Conservation (phyloP, 1,140 invertebrate species). For the Drosophila pachea region DNA sequence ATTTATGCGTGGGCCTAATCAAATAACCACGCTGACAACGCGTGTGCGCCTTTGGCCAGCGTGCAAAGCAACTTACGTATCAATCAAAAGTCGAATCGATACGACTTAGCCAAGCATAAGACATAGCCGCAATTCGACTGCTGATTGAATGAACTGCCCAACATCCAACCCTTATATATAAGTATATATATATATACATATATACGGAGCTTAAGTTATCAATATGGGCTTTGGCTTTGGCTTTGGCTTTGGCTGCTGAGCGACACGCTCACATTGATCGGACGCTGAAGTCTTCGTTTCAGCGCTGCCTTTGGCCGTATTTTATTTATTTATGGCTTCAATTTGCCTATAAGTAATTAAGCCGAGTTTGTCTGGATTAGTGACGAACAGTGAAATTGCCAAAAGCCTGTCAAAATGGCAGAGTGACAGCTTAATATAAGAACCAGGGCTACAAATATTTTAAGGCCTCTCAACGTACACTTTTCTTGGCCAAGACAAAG, state of each 20-base stretch:
- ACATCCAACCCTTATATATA: conserved; percentile 47
- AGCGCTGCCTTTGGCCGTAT: conserved; percentile 41
- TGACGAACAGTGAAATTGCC: conserved; percentile 50
- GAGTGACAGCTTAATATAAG: conserved; percentile 33
- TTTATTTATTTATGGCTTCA: conserved; percentile 75
- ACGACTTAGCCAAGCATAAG: conserved; percentile 52
- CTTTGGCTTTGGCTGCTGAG: conserved; percentile 40
- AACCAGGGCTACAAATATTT: neutral
- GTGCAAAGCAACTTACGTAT: conserved; percentile 56
- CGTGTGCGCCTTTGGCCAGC: conserved; percentile 12
- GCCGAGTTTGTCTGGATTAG: conserved; percentile 73
- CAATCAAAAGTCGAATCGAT: conserved; percentile 77
- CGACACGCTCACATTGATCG: conserved; percentile 17
- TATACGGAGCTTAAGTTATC: conserved; percentile 70
- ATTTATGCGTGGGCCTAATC: conserved; percentile 60
- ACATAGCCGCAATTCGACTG: conserved; percentile 26
- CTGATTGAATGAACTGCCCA: conserved; percentile 23
- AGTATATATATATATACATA: neutral
- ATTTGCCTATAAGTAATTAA: conserved; percentile 76
- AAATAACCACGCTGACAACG: conserved; percentile 41
- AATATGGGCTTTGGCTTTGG: conserved; percentile 65
- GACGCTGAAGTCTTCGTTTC: conserved; percentile 59
- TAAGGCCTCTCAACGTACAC: neutral
- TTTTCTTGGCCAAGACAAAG: neutral
- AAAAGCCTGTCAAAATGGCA: conserved; percentile 47